phyloP scores from a whole-genome alignment of 2,797 vertebrate species.

The Thaleichthys pacificus region DNA sequence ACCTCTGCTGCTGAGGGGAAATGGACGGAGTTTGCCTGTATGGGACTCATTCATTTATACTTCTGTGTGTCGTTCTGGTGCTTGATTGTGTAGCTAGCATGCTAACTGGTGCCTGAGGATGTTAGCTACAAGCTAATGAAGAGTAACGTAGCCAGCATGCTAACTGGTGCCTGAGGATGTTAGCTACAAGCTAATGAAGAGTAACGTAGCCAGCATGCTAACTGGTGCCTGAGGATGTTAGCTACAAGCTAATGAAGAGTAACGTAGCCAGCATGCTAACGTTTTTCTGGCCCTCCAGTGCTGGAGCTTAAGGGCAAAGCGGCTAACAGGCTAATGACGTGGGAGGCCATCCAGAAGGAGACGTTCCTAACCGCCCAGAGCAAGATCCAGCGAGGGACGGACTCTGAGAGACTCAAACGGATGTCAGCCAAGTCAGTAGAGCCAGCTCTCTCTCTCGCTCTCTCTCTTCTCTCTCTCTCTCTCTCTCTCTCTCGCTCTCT shows the following conservation, averaged over 20 bases:
- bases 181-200: too few species aligned
- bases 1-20: neutral
- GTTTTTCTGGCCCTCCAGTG: constrained; percentile 54
- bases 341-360: constrained; percentile 90
- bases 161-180: too few species aligned
- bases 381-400: constrained; percentile 79
- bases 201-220: neutral
- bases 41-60: too few species aligned
- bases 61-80: too few species aligned
- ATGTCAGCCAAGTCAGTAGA: constrained; percentile 81
- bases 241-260: neutral
- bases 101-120: neutral
- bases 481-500: too few species aligned
- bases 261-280: neutral
- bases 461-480: too few species aligned
- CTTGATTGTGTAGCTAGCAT: too few species aligned
- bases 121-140: too few species aligned
- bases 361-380: constrained; percentile 77
- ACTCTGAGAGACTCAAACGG: constrained; percentile 83
- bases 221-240: neutral
- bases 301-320: constrained; percentile 65
- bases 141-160: too few species aligned
- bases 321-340: constrained; percentile 77
- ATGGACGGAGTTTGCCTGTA: too few species aligned
- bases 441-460: neutral